Evolutionary conservation across 2,113 vertebrate species (phyloP).

Genomic region (Toxotes jaculatrix): DNA sequence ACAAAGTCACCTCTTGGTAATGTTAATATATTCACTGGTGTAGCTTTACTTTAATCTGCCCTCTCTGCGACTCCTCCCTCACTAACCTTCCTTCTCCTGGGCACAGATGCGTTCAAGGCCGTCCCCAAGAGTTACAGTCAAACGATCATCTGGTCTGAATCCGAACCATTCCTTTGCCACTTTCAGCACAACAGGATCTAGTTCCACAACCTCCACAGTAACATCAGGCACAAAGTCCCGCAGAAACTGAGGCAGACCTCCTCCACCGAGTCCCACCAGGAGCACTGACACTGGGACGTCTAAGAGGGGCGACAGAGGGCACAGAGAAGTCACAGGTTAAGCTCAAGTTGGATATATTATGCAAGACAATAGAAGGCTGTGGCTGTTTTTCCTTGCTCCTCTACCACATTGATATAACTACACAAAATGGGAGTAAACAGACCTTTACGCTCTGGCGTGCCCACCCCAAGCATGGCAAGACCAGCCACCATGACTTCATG

Average conservation of each 20-base stretch:
- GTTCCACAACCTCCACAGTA: conserved; percentile 89
- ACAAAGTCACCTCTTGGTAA: not conserved
- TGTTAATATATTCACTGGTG: not conserved
- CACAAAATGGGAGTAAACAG: not conserved
- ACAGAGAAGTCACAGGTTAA: not conserved
- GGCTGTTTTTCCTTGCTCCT: not conserved
- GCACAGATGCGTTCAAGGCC: conserved; percentile 88
- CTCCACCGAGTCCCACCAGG: conserved; percentile 94
- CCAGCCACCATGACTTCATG: conserved; percentile 95
- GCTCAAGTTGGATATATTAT: not conserved
- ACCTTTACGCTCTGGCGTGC: conserved; percentile 68
- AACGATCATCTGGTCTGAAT: conserved; percentile 87
- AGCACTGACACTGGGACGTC: conserved; percentile 85
- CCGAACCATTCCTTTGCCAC: conserved; percentile 92
- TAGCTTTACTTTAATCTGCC: not conserved
- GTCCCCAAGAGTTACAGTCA: conserved; percentile 90
- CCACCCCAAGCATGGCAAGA: conserved; percentile 86
- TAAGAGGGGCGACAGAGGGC: conserved; percentile 47
- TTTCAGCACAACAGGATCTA: conserved; percentile 90
- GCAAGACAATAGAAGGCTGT: not conserved
- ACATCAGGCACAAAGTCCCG: conserved; percentile 89
- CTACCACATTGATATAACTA: not conserved
- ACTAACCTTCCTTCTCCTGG: conserved; percentile 87
- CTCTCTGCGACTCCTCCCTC: not conserved
- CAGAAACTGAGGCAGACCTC: conserved; percentile 94